Conservation (phyloP, 2,888 invertebrate genomes). For the Thera obeliscata region DNA sequence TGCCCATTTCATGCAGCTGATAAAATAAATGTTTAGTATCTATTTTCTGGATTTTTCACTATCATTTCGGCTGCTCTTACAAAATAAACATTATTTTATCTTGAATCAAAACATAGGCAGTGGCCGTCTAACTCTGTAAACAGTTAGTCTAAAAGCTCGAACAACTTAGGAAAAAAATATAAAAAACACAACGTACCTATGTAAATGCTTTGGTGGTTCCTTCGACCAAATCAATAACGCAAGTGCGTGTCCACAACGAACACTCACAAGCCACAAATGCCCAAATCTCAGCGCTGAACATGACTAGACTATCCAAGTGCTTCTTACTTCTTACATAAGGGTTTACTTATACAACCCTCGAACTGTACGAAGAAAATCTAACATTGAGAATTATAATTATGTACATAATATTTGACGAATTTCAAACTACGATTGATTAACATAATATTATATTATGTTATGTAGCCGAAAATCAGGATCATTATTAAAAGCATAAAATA, state of each 20-base stretch:
- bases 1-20: background rate
- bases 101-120: slow-evolving; percentile 7
- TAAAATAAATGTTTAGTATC: background rate
- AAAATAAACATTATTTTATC: slow-evolving; percentile 9
- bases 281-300: background rate
- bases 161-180: slow-evolving; percentile 8
- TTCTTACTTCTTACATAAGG: background rate
- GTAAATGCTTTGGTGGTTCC: slow-evolving; percentile 36
- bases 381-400: no score
- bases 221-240: slow-evolving; percentile 20
- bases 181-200: slow-evolving; percentile 1
- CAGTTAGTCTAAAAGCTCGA: slow-evolving; percentile 5
- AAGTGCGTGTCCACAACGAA: background rate
- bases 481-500: background rate
- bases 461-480: background rate
- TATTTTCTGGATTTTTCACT: slow-evolving; percentile 15
- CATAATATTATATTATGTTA: background rate
- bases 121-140: background rate
- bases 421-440: no score
- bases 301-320: background rate
- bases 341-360: background rate
- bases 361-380: background rate
- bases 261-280: background rate
- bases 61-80: slow-evolving; percentile 12
- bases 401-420: no score